A percentile compares a stretch with the other conserved stretches of the same genome.
Conservation (phyloP, 2,113 vertebrate species). For the Forbesichthys papilliferus region DNA sequence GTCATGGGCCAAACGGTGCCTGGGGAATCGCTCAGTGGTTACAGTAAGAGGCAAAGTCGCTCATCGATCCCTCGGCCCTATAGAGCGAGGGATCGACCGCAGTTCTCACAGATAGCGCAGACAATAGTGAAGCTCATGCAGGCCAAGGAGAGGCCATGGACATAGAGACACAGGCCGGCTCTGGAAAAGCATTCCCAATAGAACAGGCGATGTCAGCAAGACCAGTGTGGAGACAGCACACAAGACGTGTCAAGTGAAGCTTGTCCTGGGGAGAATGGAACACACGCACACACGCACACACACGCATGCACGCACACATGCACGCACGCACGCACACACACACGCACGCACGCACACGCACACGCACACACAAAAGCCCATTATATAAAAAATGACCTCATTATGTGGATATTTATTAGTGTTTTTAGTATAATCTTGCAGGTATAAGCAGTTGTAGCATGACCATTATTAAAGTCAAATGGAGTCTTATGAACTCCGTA, state of each 20-base stretch:
- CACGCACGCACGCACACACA: not conserved
- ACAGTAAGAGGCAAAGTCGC: conserved; percentile 69
- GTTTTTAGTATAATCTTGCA: too few relatives aligned
- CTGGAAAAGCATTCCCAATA: conserved; percentile 50
- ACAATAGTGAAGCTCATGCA: conserved; percentile 69
- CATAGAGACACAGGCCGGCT: conserved; percentile 36
- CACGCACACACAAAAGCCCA: not conserved
- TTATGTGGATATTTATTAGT: not conserved
- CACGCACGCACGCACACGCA: not conserved
- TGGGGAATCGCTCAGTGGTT: conserved; percentile 77
- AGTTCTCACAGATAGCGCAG: conserved; percentile 50
- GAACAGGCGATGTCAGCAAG: conserved; percentile 56
- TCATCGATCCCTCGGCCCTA: conserved; percentile 70
- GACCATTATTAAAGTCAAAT: too few relatives aligned
- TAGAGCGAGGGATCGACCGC: conserved; percentile 34
- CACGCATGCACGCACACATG: not conserved
- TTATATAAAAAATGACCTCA: not conserved
- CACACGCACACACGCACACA: not conserved
- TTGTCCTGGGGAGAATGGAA: conserved; percentile 36
- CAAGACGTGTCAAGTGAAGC: conserved; percentile 53
- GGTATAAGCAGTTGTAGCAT: too few relatives aligned
- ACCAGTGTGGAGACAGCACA: conserved; percentile 21
- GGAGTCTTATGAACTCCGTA: not conserved
- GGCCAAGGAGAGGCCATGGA: conserved; percentile 72
- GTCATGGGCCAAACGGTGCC: conserved; percentile 71